phyloP scores from a whole-genome alignment of 2,113 vertebrate species.

The Pitta sordida region DNA sequence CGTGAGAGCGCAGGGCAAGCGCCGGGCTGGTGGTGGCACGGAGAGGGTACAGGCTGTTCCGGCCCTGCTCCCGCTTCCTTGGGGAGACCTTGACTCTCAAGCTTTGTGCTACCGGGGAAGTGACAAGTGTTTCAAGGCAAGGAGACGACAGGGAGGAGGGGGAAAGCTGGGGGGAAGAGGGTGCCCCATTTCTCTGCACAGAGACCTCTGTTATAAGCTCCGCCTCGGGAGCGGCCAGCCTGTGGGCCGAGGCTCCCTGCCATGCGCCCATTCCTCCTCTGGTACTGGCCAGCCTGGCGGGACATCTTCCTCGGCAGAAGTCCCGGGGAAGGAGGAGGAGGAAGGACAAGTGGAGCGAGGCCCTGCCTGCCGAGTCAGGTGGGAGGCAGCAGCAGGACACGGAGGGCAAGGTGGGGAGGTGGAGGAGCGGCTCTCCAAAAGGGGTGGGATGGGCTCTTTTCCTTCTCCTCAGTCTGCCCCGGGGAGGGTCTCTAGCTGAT shows the following conservation, averaged over 20 bases:
- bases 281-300: slow-evolving; percentile 54
- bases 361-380: slow-evolving; percentile 48
- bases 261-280: slow-evolving; percentile 41
- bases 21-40: neutral
- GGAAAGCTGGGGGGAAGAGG: neutral
- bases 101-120: slow-evolving; percentile 43
- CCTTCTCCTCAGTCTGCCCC: slow-evolving; percentile 70
- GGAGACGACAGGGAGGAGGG: neutral
- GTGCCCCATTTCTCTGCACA: slow-evolving; percentile 12
- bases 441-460: slow-evolving; percentile 65
- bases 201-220: slow-evolving; percentile 22
- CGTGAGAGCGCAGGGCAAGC: neutral
- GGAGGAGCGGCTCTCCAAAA: slow-evolving; percentile 66
- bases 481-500: slow-evolving; percentile 84
- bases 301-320: slow-evolving; percentile 54
- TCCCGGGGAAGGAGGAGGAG: slow-evolving; percentile 51
- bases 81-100: slow-evolving; percentile 2
- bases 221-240: neutral
- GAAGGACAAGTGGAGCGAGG: slow-evolving; percentile 38
- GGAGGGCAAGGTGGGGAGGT: slow-evolving; percentile 35
- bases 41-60: neutral
- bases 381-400: slow-evolving; percentile 57
- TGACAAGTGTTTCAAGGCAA: slow-evolving; percentile 45
- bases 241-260: slow-evolving; percentile 1
- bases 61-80: slow-evolving; percentile 12